These are phyloP conservation scores for Oryzias javanicus DNA, from an alignment of 2,113 vertebrate species.

Conservation along the genomic window DNA sequence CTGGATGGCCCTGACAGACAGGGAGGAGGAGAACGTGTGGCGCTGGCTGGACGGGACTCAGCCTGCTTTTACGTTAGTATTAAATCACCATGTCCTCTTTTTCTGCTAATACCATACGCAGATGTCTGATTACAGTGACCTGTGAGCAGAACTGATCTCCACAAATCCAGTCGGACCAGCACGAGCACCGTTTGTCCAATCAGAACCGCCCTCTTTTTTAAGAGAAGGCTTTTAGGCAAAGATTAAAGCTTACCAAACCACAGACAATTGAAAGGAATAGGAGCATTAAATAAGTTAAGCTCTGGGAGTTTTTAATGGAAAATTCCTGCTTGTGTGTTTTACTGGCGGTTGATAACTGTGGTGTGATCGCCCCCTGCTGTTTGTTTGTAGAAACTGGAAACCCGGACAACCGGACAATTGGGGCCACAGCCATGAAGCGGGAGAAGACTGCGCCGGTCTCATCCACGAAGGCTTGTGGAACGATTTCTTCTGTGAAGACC, in stretches of 20 bases:
- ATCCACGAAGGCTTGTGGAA: constrained; percentile 89
- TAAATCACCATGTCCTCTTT: constrained; percentile 2
- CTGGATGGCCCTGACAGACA: constrained; percentile 93
- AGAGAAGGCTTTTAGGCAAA: too few species aligned
- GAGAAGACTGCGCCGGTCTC: constrained; percentile 90
- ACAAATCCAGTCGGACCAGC: too few species aligned
- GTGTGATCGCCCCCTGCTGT: constrained; percentile 68
- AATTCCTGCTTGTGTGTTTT: neutral
- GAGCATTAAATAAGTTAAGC: neutral
- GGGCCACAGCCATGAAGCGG: constrained; percentile 79
- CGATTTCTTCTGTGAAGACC: constrained; percentile 90
- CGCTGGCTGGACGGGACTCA: constrained; percentile 88
- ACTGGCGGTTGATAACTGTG: constrained; percentile 4
- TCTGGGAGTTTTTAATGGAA: neutral
- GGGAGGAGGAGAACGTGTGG: constrained; percentile 83
- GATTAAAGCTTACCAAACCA: too few species aligned
- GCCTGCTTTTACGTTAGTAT: constrained; percentile 85
- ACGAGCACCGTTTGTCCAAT: too few species aligned
- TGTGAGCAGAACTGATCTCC: too few species aligned
- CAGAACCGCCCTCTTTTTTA: too few species aligned
- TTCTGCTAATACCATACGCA: too few species aligned
- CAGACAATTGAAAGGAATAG: too few species aligned
- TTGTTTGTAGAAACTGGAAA: constrained; percentile 88
- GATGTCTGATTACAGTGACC: too few species aligned
- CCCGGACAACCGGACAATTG: constrained; percentile 93